Percentiles rank a stretch among this genome's conserved stretches.
Conservation (phyloP, 1,140 invertebrate genomes). For the Chrysomallon squamiferum region DNA sequence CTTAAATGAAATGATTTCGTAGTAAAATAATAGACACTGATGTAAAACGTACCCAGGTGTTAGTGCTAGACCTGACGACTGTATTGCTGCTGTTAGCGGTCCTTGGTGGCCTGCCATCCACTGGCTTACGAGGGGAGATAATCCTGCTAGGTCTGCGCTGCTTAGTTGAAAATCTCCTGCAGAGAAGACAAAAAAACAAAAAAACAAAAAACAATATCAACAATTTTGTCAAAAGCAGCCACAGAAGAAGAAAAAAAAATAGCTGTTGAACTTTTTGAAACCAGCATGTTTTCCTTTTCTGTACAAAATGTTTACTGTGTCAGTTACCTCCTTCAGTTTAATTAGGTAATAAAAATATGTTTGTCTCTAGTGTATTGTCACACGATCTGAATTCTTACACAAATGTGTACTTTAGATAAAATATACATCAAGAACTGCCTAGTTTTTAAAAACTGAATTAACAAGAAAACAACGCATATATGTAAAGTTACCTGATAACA, state of each 20-base stretch:
- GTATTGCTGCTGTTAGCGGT: conserved; percentile 61
- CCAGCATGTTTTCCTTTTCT: neutral
- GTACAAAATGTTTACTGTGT: neutral
- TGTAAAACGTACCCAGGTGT: conserved; percentile 33
- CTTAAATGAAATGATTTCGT: too few species aligned
- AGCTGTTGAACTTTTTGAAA: neutral
- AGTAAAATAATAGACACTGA: neutral
- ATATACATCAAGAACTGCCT: neutral
- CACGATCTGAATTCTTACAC: neutral
- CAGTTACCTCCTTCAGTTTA: neutral
- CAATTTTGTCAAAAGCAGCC: neutral
- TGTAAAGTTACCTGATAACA: conserved; percentile 1
- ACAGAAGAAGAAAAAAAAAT: neutral
- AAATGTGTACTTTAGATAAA: neutral
- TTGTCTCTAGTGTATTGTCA: too few species aligned
- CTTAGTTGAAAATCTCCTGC: conserved; percentile 61
- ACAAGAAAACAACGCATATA: too few species aligned
- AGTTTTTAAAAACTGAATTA: neutral
- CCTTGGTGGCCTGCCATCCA: conserved; percentile 28
- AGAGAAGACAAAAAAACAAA: conserved; percentile 14
- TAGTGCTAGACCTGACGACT: conserved; percentile 52
- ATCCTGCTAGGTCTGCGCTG: conserved; percentile 50
- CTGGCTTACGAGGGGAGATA: conserved; percentile 33
- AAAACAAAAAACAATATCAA: neutral
- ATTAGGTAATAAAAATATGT: neutral